Base-by-base conservation (phyloP, 2,888 invertebrate genomes). In the Elegia similella region DNA sequence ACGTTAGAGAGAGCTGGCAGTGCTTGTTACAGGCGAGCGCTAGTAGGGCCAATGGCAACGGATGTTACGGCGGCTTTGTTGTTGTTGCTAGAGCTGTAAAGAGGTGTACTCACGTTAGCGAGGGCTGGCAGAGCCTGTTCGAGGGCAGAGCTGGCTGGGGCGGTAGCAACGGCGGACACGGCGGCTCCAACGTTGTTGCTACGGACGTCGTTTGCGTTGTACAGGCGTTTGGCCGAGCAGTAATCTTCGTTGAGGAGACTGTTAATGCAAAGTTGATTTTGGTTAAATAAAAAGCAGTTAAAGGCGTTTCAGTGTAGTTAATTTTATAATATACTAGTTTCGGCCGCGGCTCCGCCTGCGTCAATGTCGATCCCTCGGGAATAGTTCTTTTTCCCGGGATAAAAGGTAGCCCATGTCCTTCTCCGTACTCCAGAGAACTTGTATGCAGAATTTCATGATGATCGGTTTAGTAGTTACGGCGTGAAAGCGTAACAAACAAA, bases 191-290 rank as follows among this genome's bases (percentile, higher is more conserved):
- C 64, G 58, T 80, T 84, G 77, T 86, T 89, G 68, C 73, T 82
- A n/a, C 74, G 69, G 16, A 63, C 58, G 64, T 69, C 72, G 61
- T 71, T 72, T 0, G 82, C 79, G 56, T 56, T 60, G 78, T 77
- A 84, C 59, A 88, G 65, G 1, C 86, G 80, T 60, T 78, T 84
- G 17, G 76, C 70, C 10, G 78, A 68, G 66, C 89, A 89, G 78
- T 83, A 88, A 57, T 80, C 72, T 58, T 87, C 86, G 56, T 84
- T 74, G 54, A 84, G 15, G 30, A 80, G 67, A 0, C 89, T 89
- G 72, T 2, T 67, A 63, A 30, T 42, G 43, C 12, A 32, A 17
- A 34, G 29, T 29, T n/a, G 53, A 15, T 8, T 48, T 44, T 17
- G 12, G 12, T 34, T 34, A 10, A 8, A 34, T 10, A 1, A 10